Conservation (phyloP, 2,113 vertebrate genomes). For the Nycticorax nycticorax region DNA sequence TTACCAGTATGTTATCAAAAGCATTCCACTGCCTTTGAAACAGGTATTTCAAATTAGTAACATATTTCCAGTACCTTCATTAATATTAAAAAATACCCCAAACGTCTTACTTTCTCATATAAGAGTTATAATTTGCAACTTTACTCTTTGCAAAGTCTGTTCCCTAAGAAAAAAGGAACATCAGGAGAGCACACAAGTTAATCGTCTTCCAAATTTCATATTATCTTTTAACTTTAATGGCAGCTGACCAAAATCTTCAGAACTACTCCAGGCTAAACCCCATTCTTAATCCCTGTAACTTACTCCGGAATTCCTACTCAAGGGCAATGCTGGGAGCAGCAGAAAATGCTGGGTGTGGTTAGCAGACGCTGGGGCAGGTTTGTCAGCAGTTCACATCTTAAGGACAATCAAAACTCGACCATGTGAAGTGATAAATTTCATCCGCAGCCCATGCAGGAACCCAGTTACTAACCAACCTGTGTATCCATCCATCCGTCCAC, state of each 20-base stretch:
- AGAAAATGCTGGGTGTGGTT: neutral
- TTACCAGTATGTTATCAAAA: neutral
- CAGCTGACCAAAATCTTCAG: neutral
- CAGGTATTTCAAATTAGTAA: neutral
- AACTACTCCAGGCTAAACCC: neutral
- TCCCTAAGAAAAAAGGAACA: neutral
- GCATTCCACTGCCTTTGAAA: neutral
- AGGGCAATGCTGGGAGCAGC: neutral
- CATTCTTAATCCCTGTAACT: neutral
- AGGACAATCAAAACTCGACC: neutral
- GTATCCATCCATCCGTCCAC: no score
- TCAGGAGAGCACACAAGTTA: neutral
- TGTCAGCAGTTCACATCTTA: neutral
- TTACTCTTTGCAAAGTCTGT: neutral
- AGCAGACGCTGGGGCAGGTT: neutral
- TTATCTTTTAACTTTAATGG: neutral
- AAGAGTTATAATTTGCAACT: neutral
- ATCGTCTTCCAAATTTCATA: neutral
- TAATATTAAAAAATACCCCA: neutral
- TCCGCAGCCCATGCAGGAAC: neutral
- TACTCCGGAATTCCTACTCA: neutral
- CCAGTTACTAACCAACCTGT: neutral
- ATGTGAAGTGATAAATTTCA: neutral
- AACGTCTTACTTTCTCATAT: neutral
- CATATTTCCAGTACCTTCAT: neutral